Base-by-base conservation (phyloP, 1,140 invertebrate genomes). In the Meteorus sp. region DNA sequence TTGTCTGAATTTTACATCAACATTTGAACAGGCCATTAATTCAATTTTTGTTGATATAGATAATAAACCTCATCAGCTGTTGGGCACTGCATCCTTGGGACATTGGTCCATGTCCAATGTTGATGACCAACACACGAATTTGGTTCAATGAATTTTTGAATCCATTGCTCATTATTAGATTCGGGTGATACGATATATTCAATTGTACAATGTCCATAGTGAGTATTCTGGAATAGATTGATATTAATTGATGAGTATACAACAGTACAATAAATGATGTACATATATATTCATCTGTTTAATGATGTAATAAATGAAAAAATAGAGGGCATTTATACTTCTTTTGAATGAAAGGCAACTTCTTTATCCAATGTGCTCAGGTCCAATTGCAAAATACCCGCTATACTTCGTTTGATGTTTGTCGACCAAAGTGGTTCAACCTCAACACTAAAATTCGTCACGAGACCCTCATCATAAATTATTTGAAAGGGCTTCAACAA, bases 401-500 rank as follows among this genome's bases (percentile, higher is more conserved):
- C 83, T 19, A 89, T 81, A 3, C 85, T 86, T 31, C 85, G 74
- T 68, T 89, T 88, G 51, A 88, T 84, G 67, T 89, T 89, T n/a
- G 79, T 82, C 0, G 84, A 80, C 87, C 87, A 89, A n/a, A 78
- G 67, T 1, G 84, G 77, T 59, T 86, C 85, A 20, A 66, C 62
- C 60, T 80, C 81, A 7, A 68, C 65, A 20, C 72, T 79, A 23
- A 80, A 76, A 66, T 77, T 76, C 59, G 72, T 68, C 8, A 79
- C 54, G 11, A 73, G 65, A 7, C 78, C 78, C 59, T 66, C 69
- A n/a, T 71, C 64, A 25, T 79, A 78, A 7, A 64, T 67, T 5
- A 78, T 58, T 60, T 69, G 72, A 55, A 81, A 81, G 17, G 77
- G 75, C 54, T 72, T 73, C 33, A 66, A 51, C 39, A 81, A 62